A percentile compares a stretch with the other conserved stretches of the same genome.
These are phyloP conservation scores for Caenorhabditis sp. DNA, from an alignment of 2,888 invertebrate genomes.

Conservation along the genomic window DNA sequence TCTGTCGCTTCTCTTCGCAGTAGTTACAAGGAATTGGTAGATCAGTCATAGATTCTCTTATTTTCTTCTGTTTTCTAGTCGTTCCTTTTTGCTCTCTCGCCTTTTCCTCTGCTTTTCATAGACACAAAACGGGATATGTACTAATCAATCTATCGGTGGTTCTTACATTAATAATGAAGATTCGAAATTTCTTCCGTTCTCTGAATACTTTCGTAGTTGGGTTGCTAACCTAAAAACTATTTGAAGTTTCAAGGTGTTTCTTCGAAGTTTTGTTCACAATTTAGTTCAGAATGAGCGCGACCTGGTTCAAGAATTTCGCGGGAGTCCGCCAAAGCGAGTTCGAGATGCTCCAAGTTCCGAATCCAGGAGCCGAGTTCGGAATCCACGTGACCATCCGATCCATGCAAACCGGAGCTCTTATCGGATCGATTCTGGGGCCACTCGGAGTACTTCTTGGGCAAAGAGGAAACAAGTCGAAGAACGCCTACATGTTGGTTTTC, in stretches of 20 bases:
- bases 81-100: neutral
- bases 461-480: slow-evolving; percentile 1
- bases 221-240: neutral
- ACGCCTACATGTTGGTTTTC: slow-evolving; percentile 29
- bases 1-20: slow-evolving; percentile 66
- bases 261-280: no score
- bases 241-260: neutral
- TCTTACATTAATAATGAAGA: slow-evolving; percentile 1
- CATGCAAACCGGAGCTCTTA: slow-evolving; percentile 75
- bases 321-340: slow-evolving; percentile 73
- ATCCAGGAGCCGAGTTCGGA: slow-evolving; percentile 76
- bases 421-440: slow-evolving; percentile 73
- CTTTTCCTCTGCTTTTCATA: neutral
- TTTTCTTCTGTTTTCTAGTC: slow-evolving; percentile 13
- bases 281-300: slow-evolving; percentile 63
- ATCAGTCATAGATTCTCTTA: neutral
- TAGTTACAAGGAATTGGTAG: slow-evolving; percentile 62
- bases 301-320: slow-evolving; percentile 76
- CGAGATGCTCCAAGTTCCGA: slow-evolving; percentile 74
- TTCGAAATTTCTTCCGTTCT: neutral
- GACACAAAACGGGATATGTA: slow-evolving; percentile 27
- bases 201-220: neutral
- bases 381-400: slow-evolving; percentile 78
- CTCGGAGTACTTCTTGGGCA: slow-evolving; percentile 14
- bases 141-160: slow-evolving; percentile 1